Conservation (phyloP, 2,888 invertebrate genomes). For the Pristionchus arcanus region DNA sequence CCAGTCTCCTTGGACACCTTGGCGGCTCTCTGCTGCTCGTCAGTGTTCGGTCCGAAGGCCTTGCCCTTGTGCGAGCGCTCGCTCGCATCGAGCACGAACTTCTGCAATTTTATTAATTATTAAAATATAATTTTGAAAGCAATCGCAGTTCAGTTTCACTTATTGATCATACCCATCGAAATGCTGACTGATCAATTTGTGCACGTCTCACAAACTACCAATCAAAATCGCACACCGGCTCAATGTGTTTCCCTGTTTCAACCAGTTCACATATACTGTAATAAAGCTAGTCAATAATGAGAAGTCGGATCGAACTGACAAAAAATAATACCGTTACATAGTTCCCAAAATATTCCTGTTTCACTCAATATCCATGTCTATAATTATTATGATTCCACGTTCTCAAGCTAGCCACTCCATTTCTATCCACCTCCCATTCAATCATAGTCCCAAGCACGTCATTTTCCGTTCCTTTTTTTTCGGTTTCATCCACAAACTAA, state of each 20-base stretch:
- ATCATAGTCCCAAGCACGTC: background rate
- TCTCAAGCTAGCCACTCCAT: background rate
- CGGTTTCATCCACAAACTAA: background rate
- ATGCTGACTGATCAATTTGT: too few relatives aligned
- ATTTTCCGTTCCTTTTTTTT: background rate
- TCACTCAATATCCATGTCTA: background rate
- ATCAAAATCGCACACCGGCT: too few relatives aligned
- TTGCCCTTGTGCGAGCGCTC: slow-evolving; percentile 73
- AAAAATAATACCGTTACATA: too few relatives aligned
- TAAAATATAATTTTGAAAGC: too few relatives aligned
- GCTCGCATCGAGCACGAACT: slow-evolving; percentile 71
- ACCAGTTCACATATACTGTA: too few relatives aligned
- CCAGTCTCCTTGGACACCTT: slow-evolving; percentile 65
- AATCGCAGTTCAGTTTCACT: background rate
- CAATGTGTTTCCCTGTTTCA: too few relatives aligned
- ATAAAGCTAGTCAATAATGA: too few relatives aligned
- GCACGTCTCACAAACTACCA: too few relatives aligned
- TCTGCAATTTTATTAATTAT: slow-evolving; percentile 58
- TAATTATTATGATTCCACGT: background rate
- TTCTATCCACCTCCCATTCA: background rate
- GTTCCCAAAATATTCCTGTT: background rate
- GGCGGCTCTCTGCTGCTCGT: slow-evolving; percentile 68
- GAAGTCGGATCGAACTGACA: too few relatives aligned
- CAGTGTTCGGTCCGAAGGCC: slow-evolving; percentile 67
- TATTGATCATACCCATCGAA: background rate